A percentile compares a stretch with the other conserved stretches of the same genome.
These are phyloP conservation scores for Lissocephala sabroskyi DNA, from an alignment of 2,888 invertebrate genomes.

Conservation along the genomic window DNA sequence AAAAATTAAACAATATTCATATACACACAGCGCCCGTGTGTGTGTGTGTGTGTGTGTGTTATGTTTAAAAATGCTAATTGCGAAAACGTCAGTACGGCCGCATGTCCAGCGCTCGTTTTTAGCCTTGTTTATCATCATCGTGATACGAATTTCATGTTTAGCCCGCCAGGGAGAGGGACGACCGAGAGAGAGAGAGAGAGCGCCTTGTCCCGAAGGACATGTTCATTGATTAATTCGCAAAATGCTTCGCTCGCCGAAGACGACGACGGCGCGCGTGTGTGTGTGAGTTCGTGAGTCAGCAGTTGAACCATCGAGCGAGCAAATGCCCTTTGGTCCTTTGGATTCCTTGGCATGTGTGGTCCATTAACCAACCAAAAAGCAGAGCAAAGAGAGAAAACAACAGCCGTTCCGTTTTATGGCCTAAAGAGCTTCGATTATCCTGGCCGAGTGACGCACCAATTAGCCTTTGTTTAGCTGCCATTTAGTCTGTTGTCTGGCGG, in stretches of 20 bases:
- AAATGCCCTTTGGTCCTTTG: too few species aligned
- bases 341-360: too few species aligned
- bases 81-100: conserved; percentile 23
- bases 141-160: conserved; percentile 22
- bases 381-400: too few species aligned
- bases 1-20: conserved; percentile 28
- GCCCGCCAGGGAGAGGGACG: background rate
- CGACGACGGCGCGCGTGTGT: conserved; percentile 4
- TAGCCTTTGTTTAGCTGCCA: too few species aligned
- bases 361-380: too few species aligned
- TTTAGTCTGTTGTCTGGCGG: too few species aligned
- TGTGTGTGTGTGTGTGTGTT: conserved; percentile 13
- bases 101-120: background rate
- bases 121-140: background rate
- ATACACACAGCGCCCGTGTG: background rate
- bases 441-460: too few species aligned
- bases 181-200: conserved; percentile 2
- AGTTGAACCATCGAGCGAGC: too few species aligned
- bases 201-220: conserved; percentile 33
- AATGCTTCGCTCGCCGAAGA: conserved; percentile 27
- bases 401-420: too few species aligned
- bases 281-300: conserved; percentile 6
- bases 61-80: conserved; percentile 40
- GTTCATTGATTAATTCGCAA: conserved; percentile 60
- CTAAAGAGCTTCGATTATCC: too few species aligned